phyloP scores from a whole-genome alignment of 2,797 vertebrate genomes.

The Poeciliopsis paucimaculata region DNA sequence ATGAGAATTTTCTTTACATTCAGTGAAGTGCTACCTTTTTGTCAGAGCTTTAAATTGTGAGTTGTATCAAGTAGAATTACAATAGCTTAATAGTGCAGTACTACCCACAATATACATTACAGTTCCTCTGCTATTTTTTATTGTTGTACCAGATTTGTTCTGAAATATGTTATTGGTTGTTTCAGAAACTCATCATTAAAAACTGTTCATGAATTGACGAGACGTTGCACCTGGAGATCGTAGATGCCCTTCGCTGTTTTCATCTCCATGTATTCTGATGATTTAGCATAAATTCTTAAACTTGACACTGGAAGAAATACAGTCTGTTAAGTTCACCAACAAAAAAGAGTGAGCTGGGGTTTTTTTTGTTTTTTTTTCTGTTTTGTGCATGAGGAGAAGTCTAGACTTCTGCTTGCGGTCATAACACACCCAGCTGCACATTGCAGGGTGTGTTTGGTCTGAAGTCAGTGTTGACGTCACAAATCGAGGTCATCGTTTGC shows the following conservation, averaged over 20 bases:
- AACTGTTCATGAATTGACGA: not conserved
- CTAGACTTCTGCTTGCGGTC: conserved; percentile 11
- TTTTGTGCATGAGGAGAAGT: not conserved
- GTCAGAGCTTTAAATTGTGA: not conserved
- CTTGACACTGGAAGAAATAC: not conserved
- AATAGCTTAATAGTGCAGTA: not conserved
- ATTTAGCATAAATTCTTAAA: not conserved
- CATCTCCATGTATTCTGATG: not conserved
- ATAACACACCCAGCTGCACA: conserved; percentile 45
- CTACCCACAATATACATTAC: not conserved
- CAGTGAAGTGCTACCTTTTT: not conserved
- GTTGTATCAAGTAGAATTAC: not conserved
- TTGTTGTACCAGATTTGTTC: not conserved
- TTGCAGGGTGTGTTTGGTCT: conserved; percentile 57
- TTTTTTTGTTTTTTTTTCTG: not conserved
- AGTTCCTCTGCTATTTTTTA: not conserved
- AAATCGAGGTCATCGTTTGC: conserved; percentile 47
- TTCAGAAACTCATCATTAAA: not conserved
- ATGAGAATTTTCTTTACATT: not conserved
- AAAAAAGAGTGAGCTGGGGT: too few relatives aligned
- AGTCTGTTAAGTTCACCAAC: not conserved
- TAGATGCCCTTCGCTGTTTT: not conserved
- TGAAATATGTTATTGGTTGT: not conserved
- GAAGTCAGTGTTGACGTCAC: conserved; percentile 48
- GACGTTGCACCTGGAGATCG: not conserved